Evolutionary conservation across 2,797 vertebrate genomes (phyloP), one percentile per base, ranked within the genome.

Genomic region (Onychomys torridus): DNA sequence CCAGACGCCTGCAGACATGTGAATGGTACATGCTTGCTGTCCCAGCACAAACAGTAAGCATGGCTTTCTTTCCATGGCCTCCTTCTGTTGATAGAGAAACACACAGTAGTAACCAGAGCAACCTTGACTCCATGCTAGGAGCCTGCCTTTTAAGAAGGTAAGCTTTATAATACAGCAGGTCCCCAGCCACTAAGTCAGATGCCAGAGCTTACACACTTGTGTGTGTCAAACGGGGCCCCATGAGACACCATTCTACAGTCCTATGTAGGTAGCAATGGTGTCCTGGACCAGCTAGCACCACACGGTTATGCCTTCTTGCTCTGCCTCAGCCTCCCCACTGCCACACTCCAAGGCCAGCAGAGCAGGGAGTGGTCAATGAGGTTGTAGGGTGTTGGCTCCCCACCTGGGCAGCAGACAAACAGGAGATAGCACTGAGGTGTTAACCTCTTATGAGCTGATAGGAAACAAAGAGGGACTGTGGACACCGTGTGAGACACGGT

Each of bases 11-110:
- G 65, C 57, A 63, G 55, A 19, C 29, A 25, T 29, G 9, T 69
- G 0, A 0, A 0, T 29, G 73, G 21, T 4, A 55, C 32, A 67
- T 52, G 55, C 84, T 63, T 73, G 65, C 6, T 43, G n/a, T 49
- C 90, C 37, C 25, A 14, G 52, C 76, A 14, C 59, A 79, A 46
- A 7, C 88, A 34, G 65, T 52, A 75, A 40, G 92, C 67, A 4
- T 87, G 4, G 84, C 94, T 95, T 79, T 83, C 49, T 87, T 88
- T 91, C 95, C 49, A 5, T 1, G 77, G 88, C 86, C 57, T 84
- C 77, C 49, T 81, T 76, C 55, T 32, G 29, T 75, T 6, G 7
- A 17, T 57, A 57, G n/a, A 13, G 49, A 46, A 83, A 52, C 94
- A 52, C 94, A 49, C 46, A 46, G 32, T 65, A 82, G 94, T 91